Evolutionary conservation across 2,797 vertebrate species (phyloP), one percentile per base, ranked within the genome.

Genomic region (Schizopygopsis pylzovi): DNA sequence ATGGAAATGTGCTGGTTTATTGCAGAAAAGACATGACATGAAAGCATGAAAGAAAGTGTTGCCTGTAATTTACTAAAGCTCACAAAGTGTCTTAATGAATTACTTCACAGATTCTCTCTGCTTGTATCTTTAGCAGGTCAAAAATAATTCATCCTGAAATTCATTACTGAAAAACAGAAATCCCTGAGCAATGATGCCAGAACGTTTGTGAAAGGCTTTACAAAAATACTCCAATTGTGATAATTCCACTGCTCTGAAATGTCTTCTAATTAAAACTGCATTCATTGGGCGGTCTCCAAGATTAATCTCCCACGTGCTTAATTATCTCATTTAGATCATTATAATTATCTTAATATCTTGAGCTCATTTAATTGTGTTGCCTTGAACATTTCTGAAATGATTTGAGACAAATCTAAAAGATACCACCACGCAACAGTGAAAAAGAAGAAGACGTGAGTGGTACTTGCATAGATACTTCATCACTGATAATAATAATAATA

Each of bases 311-410:
- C 67, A 82, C 22, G 2, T 54, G 65, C 65, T 71, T 81, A 81
- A 70, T 82, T 72, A 72, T 45, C 68, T 72, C 15, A 59, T 72
- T 82, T 43, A 71, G n/a, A 82, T 82, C 13, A 28, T 82, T 15
- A 43, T 43, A 45, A 82, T 67, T 22, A 81, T 68, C 79, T 22
- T 68, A 15, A 59, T 59, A 82, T 72, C 52, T 43, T 8, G 7
- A 72, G 81, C 67, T 28, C 10, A 4, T 20, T 25, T 43, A 43
- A 56, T 33, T 59, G 68, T 72, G 67, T 43, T 20, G 49, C 37
- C 45, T 15, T 70, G 33, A n/a, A 54, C 8, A 18, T 54, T 25
- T 25, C 20, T 54, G 1, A 56, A 56, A 56, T 25, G 11, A 71
- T 65, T n/a, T 25, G 33, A 7, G 9, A 25, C 49, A 56, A 41